Percentiles rank a stretch among this genome's conserved stretches.
Conservation (phyloP, 1,140 invertebrate species). For the Penaeus japonicus region DNA sequence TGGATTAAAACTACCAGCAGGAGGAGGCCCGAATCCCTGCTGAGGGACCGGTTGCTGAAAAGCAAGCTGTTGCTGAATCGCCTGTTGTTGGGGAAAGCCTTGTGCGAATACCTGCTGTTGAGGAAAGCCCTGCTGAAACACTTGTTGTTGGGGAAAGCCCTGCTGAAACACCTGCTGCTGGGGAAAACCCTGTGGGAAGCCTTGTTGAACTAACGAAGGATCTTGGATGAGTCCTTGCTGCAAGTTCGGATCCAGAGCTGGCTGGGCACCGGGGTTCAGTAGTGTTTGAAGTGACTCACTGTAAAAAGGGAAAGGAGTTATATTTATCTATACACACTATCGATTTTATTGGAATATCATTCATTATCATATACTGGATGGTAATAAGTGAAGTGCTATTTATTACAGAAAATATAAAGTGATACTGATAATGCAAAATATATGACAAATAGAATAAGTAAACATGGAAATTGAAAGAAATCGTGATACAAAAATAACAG, state of each 20-base stretch:
- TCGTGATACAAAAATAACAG: no score
- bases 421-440: no score
- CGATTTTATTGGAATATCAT: no score
- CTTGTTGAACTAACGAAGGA: constrained; percentile 15
- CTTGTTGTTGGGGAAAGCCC: background rate
- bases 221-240: constrained; percentile 36
- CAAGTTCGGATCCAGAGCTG: background rate
- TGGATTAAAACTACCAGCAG: background rate
- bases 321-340: no score
- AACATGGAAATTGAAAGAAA: no score
- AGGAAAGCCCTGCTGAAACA: background rate
- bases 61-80: background rate
- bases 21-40: background rate
- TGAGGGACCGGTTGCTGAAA: background rate
- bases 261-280: background rate
- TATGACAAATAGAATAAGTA: no score
- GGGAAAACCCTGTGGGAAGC: background rate
- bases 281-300: no score
- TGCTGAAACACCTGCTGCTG: constrained; percentile 20
- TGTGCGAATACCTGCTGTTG: background rate
- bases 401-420: no score
- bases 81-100: background rate
- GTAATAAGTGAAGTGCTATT: no score
- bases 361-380: no score
- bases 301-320: no score